phyloP scores from a whole-genome alignment of 2,113 vertebrate genomes.

The Taurulus bubalis region DNA sequence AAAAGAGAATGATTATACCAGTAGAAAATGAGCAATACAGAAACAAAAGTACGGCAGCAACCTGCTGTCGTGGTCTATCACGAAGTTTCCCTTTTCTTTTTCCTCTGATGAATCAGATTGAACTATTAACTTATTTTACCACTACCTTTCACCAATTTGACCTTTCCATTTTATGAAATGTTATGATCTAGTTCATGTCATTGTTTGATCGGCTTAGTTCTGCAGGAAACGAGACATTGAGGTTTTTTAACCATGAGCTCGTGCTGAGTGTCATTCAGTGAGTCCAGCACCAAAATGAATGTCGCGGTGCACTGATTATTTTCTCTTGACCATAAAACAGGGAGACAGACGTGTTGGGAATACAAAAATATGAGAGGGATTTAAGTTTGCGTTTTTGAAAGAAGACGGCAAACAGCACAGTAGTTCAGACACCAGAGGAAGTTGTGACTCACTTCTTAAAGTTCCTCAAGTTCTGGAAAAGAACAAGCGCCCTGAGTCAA shows the following conservation, averaged over 20 bases:
- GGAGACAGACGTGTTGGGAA: background rate
- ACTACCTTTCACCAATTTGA: background rate
- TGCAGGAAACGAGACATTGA: background rate
- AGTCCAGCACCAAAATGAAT: background rate
- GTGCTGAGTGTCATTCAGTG: background rate
- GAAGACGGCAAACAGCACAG: background rate
- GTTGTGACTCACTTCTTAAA: slow-evolving; percentile 17
- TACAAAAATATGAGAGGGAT: too few species aligned
- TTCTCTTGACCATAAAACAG: background rate
- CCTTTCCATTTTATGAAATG: background rate
- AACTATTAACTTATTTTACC: background rate
- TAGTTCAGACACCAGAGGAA: background rate
- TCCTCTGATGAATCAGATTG: background rate
- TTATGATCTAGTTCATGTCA: background rate
- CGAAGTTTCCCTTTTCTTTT: background rate
- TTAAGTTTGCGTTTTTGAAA: background rate
- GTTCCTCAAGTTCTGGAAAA: slow-evolving; percentile 15
- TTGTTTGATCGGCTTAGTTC: background rate
- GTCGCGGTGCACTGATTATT: background rate
- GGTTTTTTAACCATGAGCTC: background rate
- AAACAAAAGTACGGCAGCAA: background rate
- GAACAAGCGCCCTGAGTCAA: background rate
- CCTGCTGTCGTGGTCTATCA: background rate
- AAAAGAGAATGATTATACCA: background rate
- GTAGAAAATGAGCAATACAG: background rate